Conservation (phyloP, 2,113 vertebrate genomes). For the Enhydra lutris region DNA sequence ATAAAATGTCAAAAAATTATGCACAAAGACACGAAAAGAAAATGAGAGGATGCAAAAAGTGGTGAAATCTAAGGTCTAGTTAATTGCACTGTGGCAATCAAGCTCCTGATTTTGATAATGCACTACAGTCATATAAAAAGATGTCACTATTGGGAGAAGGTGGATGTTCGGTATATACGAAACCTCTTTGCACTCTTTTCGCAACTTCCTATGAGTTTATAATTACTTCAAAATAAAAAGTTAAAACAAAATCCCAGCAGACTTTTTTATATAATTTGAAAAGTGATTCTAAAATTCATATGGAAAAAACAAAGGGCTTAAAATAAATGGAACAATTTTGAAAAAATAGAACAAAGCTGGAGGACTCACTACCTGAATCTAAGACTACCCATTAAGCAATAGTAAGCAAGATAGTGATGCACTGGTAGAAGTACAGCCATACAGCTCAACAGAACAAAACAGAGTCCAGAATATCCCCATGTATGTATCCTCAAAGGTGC, state of each 20-base stretch:
- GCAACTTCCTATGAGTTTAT: not conserved
- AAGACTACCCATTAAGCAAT: not conserved
- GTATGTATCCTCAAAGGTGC: not conserved
- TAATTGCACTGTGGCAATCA: not conserved
- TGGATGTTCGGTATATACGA: not conserved
- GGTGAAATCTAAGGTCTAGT: not conserved
- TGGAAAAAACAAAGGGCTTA: not conserved
- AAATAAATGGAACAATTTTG: not conserved
- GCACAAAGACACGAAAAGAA: not conserved
- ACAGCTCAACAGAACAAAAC: not conserved
- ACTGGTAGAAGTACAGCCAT: not conserved
- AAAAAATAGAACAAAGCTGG: not conserved
- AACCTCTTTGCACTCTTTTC: not conserved
- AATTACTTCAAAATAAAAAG: constrained; percentile 14
- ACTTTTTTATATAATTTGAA: not conserved
- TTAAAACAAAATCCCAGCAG: not conserved
- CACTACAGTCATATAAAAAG: not conserved
- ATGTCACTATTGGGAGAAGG: not conserved
- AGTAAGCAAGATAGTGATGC: not conserved
- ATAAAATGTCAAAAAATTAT: constrained; percentile 4
- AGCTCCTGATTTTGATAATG: not conserved
- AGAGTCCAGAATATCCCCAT: not conserved
- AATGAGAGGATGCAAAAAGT: not conserved
- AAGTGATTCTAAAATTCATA: not conserved
- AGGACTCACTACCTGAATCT: not conserved